Evolutionary conservation across 2,888 invertebrate genomes (phyloP), one percentile per base, ranked within the genome.

Genomic region (Odiellus spinosus): DNA sequence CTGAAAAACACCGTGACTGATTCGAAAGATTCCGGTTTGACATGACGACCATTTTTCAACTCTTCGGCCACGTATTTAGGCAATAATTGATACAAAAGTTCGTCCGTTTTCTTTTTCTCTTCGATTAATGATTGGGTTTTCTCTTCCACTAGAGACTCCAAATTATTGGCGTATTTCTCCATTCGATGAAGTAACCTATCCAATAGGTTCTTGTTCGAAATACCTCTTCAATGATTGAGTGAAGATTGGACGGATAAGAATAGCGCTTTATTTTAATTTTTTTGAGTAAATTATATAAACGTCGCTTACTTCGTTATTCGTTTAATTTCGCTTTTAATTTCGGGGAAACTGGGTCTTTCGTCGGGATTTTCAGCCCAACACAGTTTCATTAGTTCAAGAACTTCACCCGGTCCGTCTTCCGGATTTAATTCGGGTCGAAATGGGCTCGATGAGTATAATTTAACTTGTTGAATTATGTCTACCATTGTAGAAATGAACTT

Each of bases 291-390:
- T n/a, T n/a, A n/a, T n/a, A n/a, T n/a, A n/a, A n/a, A n/a, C n/a
- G n/a, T n/a, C n/a, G n/a, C 8, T 39, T 42, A 52, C 52, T 51
- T 54, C 1, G 55, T 56, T 11, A 57, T 55, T 21, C 44, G 45
- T 18, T 44, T 85, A 1, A 88, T 71, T 47, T 78, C 71, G 3
- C 81, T 71, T 44, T 82, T 71, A 11, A 86, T 81, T n/a, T 78
- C 75, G 44, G 80, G 67, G 54, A 86, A 76, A 56, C 84, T 86
- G 0, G 87, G 87, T 3, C 91, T 71, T 10, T 74, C 69, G 47
- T 83, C 82, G 0, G 84, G 75, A 44, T 80, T 75, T 65, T 86
- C 84, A 54, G 79, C 75, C 86, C 87, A 88, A 33, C 56, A 56
- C 11, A 14, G n/a, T 18, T 50, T 45, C 50, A 53, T 53, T 6